Conservation (phyloP, 1,140 invertebrate species). For the Akabosia matsudoensis region DNA sequence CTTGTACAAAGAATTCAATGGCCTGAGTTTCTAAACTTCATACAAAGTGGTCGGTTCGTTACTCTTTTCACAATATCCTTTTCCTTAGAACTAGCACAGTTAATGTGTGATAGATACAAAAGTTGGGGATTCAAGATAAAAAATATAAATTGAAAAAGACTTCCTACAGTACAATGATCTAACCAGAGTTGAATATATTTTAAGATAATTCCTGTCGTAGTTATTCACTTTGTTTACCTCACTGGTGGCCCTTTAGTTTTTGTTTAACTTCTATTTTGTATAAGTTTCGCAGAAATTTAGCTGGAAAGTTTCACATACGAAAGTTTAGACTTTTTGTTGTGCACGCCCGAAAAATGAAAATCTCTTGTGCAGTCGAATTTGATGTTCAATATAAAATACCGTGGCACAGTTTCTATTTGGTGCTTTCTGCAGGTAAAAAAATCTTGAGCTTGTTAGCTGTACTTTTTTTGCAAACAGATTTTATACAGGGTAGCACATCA, state of each 20-base stretch:
- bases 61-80: no score
- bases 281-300: not conserved
- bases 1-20: not conserved
- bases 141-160: not conserved
- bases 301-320: not conserved
- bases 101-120: not conserved
- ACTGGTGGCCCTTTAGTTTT: not conserved
- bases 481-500: no score
- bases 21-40: not conserved
- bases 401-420: no score
- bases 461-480: no score
- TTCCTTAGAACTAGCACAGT: no score
- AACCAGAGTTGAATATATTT: not conserved
- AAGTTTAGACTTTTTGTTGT: not conserved
- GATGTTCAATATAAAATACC: no score
- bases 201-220: no score
- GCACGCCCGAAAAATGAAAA: not conserved
- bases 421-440: no score
- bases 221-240: no score
- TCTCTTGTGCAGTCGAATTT: not conserved
- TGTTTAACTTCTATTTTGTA: not conserved
- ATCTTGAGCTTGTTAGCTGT: no score
- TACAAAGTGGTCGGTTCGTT: no score
- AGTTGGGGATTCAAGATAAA: not conserved
- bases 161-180: not conserved